phyloP scores from a whole-genome alignment of 2,797 vertebrate genomes.

The Astyanax mexicanus region DNA sequence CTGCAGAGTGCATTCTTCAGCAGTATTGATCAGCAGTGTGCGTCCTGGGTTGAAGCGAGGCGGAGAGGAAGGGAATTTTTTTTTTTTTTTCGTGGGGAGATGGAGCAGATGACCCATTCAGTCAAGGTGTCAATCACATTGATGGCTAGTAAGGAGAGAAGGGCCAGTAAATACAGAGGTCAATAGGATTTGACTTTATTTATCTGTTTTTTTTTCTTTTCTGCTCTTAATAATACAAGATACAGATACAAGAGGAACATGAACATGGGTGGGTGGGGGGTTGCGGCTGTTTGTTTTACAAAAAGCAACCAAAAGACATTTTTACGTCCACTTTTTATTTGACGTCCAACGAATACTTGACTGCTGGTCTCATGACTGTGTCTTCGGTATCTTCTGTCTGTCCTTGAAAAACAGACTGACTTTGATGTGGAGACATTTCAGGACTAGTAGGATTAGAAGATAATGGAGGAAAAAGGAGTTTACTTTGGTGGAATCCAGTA shows the following conservation, averaged over 20 bases:
- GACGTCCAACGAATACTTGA: neutral
- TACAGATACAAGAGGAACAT: neutral
- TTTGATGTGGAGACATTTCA: neutral
- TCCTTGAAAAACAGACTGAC: neutral
- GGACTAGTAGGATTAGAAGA: too few species aligned
- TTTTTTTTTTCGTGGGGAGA: slow-evolving; percentile 1
- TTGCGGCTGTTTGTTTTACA: neutral
- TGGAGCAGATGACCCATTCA: neutral
- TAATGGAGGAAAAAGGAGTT: too few species aligned
- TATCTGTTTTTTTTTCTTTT: slow-evolving; percentile 28
- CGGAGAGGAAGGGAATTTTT: neutral
- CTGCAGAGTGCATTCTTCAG: neutral
- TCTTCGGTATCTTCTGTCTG: neutral
- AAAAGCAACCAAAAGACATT: too few species aligned
- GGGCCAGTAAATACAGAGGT: slow-evolving; percentile 21
- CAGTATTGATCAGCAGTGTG: slow-evolving; percentile 8
- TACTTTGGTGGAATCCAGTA: too few species aligned
- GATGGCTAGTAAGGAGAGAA: slow-evolving; percentile 18
- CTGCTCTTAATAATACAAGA: slow-evolving; percentile 28
- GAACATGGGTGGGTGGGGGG: neutral
- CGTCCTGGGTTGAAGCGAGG: neutral
- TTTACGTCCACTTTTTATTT: neutral
- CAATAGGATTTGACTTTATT: slow-evolving; percentile 34
- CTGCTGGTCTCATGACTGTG: neutral
- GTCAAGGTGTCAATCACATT: neutral